Conservation (phyloP, 2,113 vertebrate species). For the Ptyas mucosa region DNA sequence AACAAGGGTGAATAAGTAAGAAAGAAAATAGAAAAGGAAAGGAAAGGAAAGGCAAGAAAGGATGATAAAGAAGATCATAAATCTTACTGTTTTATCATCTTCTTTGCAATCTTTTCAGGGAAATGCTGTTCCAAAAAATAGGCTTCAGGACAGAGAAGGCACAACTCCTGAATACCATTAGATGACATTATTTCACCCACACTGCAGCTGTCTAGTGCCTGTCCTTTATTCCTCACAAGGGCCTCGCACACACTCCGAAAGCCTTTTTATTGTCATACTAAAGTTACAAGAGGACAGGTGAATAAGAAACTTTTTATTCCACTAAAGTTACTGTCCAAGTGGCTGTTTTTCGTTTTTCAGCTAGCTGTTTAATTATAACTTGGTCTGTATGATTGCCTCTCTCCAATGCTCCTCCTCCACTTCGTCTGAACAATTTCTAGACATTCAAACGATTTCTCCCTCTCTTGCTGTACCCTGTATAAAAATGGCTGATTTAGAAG, state of each 20-base stretch:
- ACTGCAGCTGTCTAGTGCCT: neutral
- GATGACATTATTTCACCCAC: too few relatives aligned
- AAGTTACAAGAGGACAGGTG: neutral
- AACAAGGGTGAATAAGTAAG: neutral
- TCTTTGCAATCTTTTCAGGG: neutral
- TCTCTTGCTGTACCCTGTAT: neutral
- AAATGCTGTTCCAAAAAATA: neutral
- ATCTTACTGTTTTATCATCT: neutral
- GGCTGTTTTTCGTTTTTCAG: neutral
- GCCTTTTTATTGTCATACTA: neutral
- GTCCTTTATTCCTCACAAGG: neutral
- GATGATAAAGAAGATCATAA: neutral
- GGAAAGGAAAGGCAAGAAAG: neutral
- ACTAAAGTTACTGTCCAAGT: too few relatives aligned
- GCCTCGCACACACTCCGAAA: neutral
- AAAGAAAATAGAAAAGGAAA: neutral
- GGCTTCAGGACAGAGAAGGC: too few relatives aligned
- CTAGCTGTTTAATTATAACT: neutral
- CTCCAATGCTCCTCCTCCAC: neutral
- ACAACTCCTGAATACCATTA: neutral
- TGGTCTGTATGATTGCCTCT: neutral
- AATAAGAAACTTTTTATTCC: neutral
- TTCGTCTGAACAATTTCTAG: neutral
- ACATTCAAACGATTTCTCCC: neutral
- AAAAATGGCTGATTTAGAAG: neutral